These are phyloP conservation scores for Thaumetopoea pityocampa DNA, from an alignment of 1,140 invertebrate genomes.

Conservation along the genomic window DNA sequence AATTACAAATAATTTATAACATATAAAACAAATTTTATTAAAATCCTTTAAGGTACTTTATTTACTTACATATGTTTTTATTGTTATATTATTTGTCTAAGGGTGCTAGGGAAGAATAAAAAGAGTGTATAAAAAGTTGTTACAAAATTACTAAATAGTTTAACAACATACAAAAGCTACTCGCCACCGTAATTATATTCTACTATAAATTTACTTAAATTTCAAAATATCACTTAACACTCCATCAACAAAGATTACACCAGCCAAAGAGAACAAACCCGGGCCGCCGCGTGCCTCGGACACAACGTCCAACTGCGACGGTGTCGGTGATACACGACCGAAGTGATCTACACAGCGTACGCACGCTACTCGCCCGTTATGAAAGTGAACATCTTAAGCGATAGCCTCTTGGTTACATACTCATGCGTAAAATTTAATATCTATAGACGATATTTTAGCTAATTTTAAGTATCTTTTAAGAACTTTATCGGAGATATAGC, in stretches of 20 bases:
- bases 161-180: slow-evolving; percentile 75
- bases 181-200: slow-evolving; percentile 43
- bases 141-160: slow-evolving; percentile 73
- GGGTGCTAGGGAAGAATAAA: slow-evolving; percentile 72
- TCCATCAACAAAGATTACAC: slow-evolving; percentile 30
- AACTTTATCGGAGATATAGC: slow-evolving; percentile 13
- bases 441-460: slow-evolving; percentile 29
- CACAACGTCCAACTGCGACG: too few species aligned
- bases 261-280: slow-evolving; percentile 34
- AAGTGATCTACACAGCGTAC: too few species aligned
- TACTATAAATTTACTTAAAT: slow-evolving; percentile 60
- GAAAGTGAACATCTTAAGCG: slow-evolving; percentile 36
- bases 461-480: too few species aligned
- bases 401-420: slow-evolving; percentile 25
- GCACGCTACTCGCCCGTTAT: slow-evolving; percentile 14
- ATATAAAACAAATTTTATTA: too few species aligned
- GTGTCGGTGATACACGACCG: too few species aligned
- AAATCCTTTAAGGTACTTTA: too few species aligned
- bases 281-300: too few species aligned
- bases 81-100: slow-evolving; percentile 36
- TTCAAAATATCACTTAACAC: slow-evolving; percentile 49
- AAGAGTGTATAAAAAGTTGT: slow-evolving; percentile 74
- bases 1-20: too few species aligned
- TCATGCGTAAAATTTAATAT: slow-evolving; percentile 29
- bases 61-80: slow-evolving; percentile 23